Base-by-base conservation (phyloP, 2,113 vertebrate genomes). In the Neogobius melanostomus region DNA sequence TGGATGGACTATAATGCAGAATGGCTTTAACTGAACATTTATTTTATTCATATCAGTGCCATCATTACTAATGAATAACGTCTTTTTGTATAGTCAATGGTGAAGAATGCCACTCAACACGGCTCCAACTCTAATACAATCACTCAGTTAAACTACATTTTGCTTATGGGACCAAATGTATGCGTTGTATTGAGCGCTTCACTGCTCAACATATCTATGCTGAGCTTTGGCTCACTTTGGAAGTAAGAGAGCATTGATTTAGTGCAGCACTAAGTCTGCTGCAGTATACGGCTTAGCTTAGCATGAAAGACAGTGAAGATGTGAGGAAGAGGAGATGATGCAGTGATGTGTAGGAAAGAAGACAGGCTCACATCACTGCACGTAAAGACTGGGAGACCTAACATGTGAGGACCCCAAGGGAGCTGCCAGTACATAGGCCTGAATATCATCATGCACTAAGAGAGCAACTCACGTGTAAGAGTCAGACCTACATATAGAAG, bases 401-500 rank as follows among this genome's bases (percentile, higher is more conserved):
- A 70, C 9, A 48, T 43, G 47, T 6, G 15, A 43, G 60, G 57
- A 67, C 72, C 88, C 73, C 81, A 5, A 59, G 69, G 78, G 76
- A 82, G 72, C 47, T 9, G 49, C 64, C 47, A 77, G 79, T 67
- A 77, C 46, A 73, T 78, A 69, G 72, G 60, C 69, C 62, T 80
- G 83, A 87, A 88, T 84, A 87, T 77, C 75, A 82, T 82, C 72
- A 60, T 65, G 46, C 15, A n/a, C n/a, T n/a, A n/a, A 54, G 64
- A 57, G 66, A 79, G 79, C 78, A 66, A 72, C 71, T 72, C 64
- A 74, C 74, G 76, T 74, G 79, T 78, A 77, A 52, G 59, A 82
- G 68, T 6, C 72, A 43, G 56, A 36, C 43, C 46, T n/a, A 3
- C 69, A 76, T 76, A 48, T 53, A 17, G 65, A 45, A 64, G 62